Evolutionary conservation across 2,888 invertebrate genomes (phyloP).

Genomic region (Tetramorium bicarinatum): DNA sequence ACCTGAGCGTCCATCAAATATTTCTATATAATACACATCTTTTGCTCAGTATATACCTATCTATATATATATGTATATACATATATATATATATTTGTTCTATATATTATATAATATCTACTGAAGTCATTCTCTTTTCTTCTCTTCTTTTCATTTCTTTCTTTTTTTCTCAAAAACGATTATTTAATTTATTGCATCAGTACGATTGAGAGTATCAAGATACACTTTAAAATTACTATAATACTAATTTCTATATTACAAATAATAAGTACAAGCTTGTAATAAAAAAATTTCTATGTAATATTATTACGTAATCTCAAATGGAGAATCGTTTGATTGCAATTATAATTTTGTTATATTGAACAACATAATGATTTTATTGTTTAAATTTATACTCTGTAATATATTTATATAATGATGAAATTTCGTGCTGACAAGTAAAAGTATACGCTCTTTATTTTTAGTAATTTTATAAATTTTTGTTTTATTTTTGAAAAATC

Average conservation of each 20-base stretch:
- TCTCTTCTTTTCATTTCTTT: constrained; percentile 4
- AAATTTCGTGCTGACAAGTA: not conserved
- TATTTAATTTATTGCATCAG: constrained; percentile 3
- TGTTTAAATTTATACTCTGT: not conserved
- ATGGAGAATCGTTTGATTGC: not conserved
- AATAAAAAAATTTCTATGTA: not conserved
- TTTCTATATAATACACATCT: constrained; percentile 43
- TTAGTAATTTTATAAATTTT: not conserved
- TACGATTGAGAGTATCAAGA: not conserved
- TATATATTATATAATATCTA: no score
- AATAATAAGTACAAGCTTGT: not conserved
- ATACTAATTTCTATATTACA: not conserved
- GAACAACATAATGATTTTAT: not conserved
- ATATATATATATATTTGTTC: not conserved
- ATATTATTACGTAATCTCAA: not conserved
- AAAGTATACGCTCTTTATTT: not conserved
- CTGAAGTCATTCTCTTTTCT: not conserved
- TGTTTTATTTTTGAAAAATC: not conserved
- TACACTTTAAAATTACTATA: not conserved
- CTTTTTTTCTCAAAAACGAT: not conserved
- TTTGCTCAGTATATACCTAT: not conserved
- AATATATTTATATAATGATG: not conserved
- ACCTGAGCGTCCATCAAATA: constrained; percentile 47
- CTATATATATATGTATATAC: not conserved
- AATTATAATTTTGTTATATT: not conserved